A percentile compares a stretch with the other conserved stretches of the same genome.
phyloP scores from a whole-genome alignment of 2,888 invertebrate genomes.

The Masnerella sp. region DNA sequence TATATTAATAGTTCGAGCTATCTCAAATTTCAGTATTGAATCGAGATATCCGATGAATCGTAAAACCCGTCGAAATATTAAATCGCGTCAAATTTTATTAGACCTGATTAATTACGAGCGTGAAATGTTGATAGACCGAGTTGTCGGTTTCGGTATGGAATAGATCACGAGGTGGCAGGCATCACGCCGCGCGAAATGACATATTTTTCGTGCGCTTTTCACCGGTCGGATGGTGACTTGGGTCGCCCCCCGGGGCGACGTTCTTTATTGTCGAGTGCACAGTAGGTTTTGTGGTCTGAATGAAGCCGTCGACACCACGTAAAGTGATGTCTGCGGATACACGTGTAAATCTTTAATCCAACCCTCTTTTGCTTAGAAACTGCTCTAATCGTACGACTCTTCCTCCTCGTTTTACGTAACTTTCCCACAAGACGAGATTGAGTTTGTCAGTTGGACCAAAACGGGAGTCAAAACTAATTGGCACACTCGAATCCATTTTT shows the following conservation, averaged over 20 bases:
- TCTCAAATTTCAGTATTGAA: too few relatives aligned
- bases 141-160: conserved; percentile 3
- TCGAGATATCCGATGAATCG: too few relatives aligned
- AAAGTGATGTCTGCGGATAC: conserved; percentile 63
- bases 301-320: conserved; percentile 67
- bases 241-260: conserved; percentile 65
- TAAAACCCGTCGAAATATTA: not conserved
- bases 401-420: conserved; percentile 16
- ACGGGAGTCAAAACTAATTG: too few relatives aligned
- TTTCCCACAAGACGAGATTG: conserved; percentile 28
- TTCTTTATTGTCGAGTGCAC: conserved; percentile 64
- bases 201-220: conserved; percentile 63
- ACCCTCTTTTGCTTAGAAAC: conserved; percentile 21
- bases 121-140: conserved; percentile 15
- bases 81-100: not conserved
- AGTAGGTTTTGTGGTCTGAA: conserved; percentile 64
- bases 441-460: too few relatives aligned
- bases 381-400: conserved; percentile 20
- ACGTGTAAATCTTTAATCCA: conserved; percentile 46
- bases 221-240: conserved; percentile 51
- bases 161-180: conserved; percentile 6
- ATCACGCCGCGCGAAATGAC: conserved; percentile 64
- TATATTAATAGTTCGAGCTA: too few relatives aligned
- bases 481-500: too few relatives aligned
- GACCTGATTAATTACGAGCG: conserved; percentile 11